Evolutionary conservation across 2,113 vertebrate genomes (phyloP).

Genomic region (Crotalus horridus): DNA sequence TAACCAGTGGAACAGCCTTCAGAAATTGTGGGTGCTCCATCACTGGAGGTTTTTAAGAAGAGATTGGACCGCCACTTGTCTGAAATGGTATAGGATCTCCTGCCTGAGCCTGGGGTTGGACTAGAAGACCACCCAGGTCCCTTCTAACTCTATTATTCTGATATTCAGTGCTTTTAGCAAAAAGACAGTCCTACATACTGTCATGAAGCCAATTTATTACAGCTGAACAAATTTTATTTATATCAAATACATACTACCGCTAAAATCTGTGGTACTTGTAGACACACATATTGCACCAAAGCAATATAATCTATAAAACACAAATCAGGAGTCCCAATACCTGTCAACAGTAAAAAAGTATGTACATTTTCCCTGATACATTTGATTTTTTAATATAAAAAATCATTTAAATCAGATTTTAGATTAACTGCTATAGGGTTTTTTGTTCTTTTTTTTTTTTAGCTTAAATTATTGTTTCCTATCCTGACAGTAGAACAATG

Average conservation of each 20-base stretch:
- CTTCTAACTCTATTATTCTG: too few species aligned
- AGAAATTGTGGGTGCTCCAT: neutral
- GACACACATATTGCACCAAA: neutral
- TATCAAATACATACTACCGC: neutral
- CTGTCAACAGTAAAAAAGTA: neutral
- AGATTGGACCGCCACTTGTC: too few species aligned
- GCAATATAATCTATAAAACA: neutral
- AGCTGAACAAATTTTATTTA: neutral
- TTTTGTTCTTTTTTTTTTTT: neutral
- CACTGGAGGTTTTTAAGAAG: neutral
- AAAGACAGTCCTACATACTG: neutral
- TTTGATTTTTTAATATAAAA: neutral
- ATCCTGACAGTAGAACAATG: too few species aligned
- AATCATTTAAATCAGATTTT: neutral
- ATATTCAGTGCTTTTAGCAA: neutral
- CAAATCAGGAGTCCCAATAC: neutral
- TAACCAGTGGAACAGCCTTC: neutral
- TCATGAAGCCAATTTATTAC: neutral
- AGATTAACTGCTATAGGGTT: neutral
- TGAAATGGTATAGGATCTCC: neutral
- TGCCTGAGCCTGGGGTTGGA: too few species aligned
- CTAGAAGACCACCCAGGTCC: too few species aligned
- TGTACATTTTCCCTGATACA: neutral
- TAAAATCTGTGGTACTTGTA: neutral
- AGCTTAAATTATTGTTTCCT: neutral